A percentile compares a stretch with the other conserved stretches of the same genome.
Conservation (phyloP, 1,140 invertebrate genomes). For the Phocides pigmalion region DNA sequence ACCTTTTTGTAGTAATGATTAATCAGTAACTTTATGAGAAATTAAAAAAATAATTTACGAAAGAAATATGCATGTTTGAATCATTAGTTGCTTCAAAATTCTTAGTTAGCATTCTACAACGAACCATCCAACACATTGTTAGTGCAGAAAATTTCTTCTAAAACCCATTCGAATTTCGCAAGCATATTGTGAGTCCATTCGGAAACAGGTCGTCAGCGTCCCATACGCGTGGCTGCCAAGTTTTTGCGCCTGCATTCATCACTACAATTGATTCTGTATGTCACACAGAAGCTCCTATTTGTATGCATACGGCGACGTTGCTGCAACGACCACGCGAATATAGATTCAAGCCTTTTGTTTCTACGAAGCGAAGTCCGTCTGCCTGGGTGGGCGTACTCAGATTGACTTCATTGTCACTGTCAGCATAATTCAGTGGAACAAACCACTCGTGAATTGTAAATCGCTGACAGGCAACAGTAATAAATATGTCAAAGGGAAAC, state of each 20-base stretch:
- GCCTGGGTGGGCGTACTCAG: conserved; percentile 58
- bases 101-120: not conserved
- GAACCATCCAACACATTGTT: conserved; percentile 6
- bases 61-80: too few species aligned
- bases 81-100: not conserved
- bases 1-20: too few species aligned
- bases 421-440: conserved; percentile 55
- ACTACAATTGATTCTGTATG: conserved; percentile 48
- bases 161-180: conserved; percentile 33
- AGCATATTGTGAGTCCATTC: conserved; percentile 32
- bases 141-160: conserved; percentile 16
- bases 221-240: conserved; percentile 44
- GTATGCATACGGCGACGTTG: conserved; percentile 42
- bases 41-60: too few species aligned
- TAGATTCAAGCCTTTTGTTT: conserved; percentile 48
- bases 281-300: conserved; percentile 44
- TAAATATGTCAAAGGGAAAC: conserved; percentile 45
- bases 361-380: conserved; percentile 46
- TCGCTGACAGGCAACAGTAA: conserved; percentile 40
- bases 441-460: conserved; percentile 52
- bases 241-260: conserved; percentile 53
- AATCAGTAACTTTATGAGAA: too few species aligned
- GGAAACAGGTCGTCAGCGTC: conserved; percentile 39
- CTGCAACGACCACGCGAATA: conserved; percentile 45
- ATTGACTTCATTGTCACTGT: conserved; percentile 62